Base-by-base conservation (phyloP, 2,113 vertebrate species). In the Brachionichthys hirsutus region DNA sequence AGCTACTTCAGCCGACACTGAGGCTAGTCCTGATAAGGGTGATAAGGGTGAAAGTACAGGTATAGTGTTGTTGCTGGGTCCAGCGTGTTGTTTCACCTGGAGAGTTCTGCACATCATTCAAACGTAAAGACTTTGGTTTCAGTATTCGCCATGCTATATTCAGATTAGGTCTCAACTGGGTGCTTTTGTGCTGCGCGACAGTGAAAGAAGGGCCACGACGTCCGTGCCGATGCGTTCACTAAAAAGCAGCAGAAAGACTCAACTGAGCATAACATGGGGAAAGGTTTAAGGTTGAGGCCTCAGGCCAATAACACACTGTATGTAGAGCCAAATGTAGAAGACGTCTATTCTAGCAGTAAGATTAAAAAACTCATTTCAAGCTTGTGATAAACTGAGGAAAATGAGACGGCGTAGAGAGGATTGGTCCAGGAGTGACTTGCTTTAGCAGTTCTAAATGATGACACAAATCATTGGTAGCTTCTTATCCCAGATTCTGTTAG, bases 41-140 rank as follows among this genome's bases (percentile, higher is more conserved):
- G 84, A 75, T 82, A n/a, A n/a, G n/a, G 85, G 73, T 81, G 70
- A 89, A 85, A 89, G 76, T 74, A 89, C 88, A 92, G 92, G 91
- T 92, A 92, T 90, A 78, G 83, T 86, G 84, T 90, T 81, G 91
- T 92, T 92, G 91, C 90, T 92, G 92, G 92, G 92, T 91, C 90
- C 92, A 91, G 84, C 85, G 88, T 89, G 89, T 80, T 89, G 83
- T 16, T 71, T 87, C 82, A 91, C 87, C 90, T 73, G 89, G 91
- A 92, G 70, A 75, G 35, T 63, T 80, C 81, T 74, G 54, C 78
- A 90, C 83, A 89, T 85, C 54, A 87, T 84, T 88, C 76, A 88
- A 89, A 87, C 73, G 82, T 88, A 75, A 82, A 82, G 70, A 78
- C 88, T 92, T 92, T 92, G 92, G 89, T 90, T 89, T 91, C 64